Percentiles rank a stretch among this genome's conserved stretches.
phyloP scores from a whole-genome alignment of 2,113 vertebrate genomes.

The Hyaena hyaena region DNA sequence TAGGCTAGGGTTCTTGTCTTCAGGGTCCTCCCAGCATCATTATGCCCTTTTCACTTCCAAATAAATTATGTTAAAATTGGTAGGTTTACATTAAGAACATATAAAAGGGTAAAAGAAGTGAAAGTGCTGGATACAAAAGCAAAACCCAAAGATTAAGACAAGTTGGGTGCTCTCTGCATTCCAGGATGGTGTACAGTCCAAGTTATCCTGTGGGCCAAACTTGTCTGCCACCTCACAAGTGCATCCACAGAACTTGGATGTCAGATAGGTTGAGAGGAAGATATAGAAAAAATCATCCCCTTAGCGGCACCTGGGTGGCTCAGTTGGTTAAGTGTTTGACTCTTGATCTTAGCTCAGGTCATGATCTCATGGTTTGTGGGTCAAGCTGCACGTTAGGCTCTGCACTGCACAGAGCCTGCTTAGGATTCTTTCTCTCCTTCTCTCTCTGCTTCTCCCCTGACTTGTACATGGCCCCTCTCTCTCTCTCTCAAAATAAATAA shows the following conservation, averaged over 20 bases:
- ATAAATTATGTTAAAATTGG: neutral
- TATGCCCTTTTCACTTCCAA: neutral
- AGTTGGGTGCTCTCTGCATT: neutral
- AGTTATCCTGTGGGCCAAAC: neutral
- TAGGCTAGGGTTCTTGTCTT: neutral
- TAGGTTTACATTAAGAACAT: neutral
- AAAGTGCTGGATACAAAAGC: neutral
- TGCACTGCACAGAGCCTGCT: no score
- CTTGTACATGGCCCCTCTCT: no score
- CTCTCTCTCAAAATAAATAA: no score
- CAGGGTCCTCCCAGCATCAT: neutral
- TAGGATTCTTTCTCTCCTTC: no score
- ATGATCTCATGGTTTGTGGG: no score
- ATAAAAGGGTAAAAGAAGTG: neutral
- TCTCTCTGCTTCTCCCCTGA: no score
- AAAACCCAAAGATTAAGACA: neutral
- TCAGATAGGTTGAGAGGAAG: neutral
- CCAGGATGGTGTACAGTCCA: neutral
- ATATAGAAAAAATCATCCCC: neutral
- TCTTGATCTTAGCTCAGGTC: no score
- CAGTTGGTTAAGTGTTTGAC: no score
- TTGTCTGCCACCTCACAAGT: neutral
- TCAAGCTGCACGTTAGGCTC: no score
- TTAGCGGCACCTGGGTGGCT: no score
- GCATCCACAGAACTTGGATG: neutral